Evolutionary conservation across 2,113 vertebrate species (phyloP).

Genomic region (zebrafish (Danio rerio)): DNA sequence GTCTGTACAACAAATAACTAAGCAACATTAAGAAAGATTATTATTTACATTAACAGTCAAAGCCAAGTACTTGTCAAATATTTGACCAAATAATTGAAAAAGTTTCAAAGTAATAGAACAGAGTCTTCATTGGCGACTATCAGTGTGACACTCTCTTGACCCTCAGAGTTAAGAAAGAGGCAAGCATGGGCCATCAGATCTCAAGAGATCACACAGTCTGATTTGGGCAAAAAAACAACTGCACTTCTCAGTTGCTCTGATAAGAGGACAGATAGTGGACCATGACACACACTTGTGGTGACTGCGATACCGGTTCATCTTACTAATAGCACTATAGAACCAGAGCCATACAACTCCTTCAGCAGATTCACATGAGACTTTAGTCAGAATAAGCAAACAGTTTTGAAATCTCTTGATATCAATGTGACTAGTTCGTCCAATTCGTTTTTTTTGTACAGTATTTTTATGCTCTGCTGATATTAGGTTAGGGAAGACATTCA

Average conservation of each 20-base stretch:
- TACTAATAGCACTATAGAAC: not conserved
- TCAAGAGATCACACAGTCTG: not conserved
- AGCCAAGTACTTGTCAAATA: too few species aligned
- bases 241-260: slow-evolving; percentile 2
- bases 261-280: not conserved
- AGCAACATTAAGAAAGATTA: too few species aligned
- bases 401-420: too few species aligned
- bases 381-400: not conserved
- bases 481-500: too few species aligned
- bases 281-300: not conserved
- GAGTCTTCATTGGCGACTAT: not conserved
- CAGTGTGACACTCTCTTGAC: not conserved
- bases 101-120: too few species aligned
- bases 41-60: too few species aligned
- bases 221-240: slow-evolving; percentile 2
- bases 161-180: not conserved
- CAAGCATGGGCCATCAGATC: not conserved
- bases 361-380: not conserved
- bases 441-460: too few species aligned
- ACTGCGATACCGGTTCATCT: not conserved
- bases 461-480: too few species aligned
- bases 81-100: too few species aligned
- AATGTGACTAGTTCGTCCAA: too few species aligned
- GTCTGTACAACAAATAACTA: too few species aligned
- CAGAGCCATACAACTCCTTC: not conserved